A percentile compares a stretch with the other conserved stretches of the same genome.
Conservation (phyloP, 2,797 vertebrate genomes). For the Pangasius larnaudii region DNA sequence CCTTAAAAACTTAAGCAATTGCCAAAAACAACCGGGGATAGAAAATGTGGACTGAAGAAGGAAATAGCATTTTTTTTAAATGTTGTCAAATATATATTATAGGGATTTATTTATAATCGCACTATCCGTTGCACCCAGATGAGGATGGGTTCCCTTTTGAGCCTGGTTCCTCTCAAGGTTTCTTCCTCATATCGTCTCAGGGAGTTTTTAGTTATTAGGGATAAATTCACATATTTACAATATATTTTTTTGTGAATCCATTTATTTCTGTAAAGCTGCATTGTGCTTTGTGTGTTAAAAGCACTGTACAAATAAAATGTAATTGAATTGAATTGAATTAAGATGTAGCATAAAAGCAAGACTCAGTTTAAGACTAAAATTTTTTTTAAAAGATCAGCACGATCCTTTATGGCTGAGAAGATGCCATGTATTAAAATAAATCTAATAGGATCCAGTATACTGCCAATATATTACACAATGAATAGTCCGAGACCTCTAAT, state of each 20-base stretch:
- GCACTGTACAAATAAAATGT: no score
- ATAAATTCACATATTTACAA: no score
- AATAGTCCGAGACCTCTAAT: background rate
- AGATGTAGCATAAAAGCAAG: background rate
- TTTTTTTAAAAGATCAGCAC: background rate
- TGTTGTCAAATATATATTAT: background rate
- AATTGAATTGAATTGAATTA: background rate
- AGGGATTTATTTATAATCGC: no score
- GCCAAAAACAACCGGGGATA: background rate
- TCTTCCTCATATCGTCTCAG: no score
- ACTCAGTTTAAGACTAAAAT: background rate
- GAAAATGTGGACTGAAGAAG: background rate
- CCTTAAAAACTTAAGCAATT: background rate
- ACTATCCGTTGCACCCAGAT: no score
- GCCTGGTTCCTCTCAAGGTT: no score
- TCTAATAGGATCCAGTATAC: background rate
- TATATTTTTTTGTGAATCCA: no score
- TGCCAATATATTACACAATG: background rate
- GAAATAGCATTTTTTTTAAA: background rate
- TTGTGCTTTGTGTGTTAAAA: no score
- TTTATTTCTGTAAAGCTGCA: no score
- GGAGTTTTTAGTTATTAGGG: no score
- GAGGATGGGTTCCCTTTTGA: no score
- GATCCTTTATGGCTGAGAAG: background rate
- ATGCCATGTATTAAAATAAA: background rate